phyloP scores from a whole-genome alignment of 2,113 vertebrate species.

The Laticauda colubrina region DNA sequence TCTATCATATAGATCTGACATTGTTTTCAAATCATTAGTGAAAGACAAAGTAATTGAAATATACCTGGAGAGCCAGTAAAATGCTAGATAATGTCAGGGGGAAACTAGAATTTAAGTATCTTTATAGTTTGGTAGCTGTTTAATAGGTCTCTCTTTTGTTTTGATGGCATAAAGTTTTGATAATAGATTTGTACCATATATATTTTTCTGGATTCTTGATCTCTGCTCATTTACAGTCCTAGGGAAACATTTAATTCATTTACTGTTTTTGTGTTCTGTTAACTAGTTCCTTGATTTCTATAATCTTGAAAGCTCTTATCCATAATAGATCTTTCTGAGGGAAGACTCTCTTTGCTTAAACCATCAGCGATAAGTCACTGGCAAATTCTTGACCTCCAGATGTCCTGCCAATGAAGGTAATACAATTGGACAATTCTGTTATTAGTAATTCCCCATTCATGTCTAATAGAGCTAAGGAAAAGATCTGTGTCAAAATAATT shows the following conservation, averaged over 20 bases:
- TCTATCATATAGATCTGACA: neutral
- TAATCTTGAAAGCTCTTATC: neutral
- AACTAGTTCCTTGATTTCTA: neutral
- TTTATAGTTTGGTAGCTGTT: neutral
- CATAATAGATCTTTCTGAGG: neutral
- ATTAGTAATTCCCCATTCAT: neutral
- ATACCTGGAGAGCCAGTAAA: neutral
- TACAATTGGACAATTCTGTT: neutral
- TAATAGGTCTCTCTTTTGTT: neutral
- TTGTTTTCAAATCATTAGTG: neutral
- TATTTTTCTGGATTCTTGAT: neutral
- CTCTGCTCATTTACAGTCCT: neutral
- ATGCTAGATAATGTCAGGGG: neutral
- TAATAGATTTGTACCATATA: neutral
- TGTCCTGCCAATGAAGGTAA: slow-evolving; percentile 4
- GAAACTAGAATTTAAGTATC: neutral
- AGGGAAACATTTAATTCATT: neutral
- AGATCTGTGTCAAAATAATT: slow-evolving; percentile 3
- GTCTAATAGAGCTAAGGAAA: neutral
- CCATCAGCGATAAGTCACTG: neutral
- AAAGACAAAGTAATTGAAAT: neutral
- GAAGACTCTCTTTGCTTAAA: neutral
- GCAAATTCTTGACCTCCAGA: neutral
- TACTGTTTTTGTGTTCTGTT: neutral
- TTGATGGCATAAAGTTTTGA: neutral